phyloP scores from a whole-genome alignment of 2,113 vertebrate species.

The Gopherus flavomarginatus region DNA sequence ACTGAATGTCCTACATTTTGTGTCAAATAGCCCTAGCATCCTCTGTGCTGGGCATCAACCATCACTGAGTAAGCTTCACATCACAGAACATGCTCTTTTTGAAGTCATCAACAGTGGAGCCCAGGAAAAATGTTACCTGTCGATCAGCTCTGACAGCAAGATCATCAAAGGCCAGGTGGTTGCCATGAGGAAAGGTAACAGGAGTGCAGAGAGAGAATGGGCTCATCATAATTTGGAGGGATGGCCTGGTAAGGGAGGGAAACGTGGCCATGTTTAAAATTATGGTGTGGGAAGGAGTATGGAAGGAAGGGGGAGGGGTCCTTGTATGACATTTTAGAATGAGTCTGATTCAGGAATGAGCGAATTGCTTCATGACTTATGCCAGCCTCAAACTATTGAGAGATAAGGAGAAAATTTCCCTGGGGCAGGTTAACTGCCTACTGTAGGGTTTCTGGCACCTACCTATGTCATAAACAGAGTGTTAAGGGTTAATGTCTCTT shows the following conservation, averaged over 20 bases:
- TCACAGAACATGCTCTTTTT: neutral
- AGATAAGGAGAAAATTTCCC: neutral
- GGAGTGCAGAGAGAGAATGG: neutral
- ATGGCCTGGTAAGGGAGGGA: neutral
- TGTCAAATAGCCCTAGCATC: neutral
- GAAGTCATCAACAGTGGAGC: neutral
- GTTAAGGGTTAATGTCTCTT: no score
- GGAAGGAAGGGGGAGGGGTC: no score
- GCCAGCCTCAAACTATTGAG: neutral
- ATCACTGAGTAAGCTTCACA: neutral
- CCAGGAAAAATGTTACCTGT: neutral
- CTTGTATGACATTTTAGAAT: neutral
- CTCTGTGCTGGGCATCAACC: neutral
- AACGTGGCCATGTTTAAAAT: neutral
- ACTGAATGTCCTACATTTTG: neutral
- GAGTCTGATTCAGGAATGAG: neutral
- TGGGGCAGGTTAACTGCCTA: neutral
- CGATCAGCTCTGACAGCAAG: neutral
- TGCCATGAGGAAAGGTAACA: neutral
- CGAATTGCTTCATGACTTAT: neutral
- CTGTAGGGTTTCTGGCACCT: fast-evolving
- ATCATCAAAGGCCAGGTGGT: neutral
- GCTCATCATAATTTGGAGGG: neutral
- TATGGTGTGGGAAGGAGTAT: neutral
- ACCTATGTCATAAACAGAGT: neutral